Base-by-base conservation (phyloP, 92 coral and sea anemone species). In the Paragorgia papillata region DNA sequence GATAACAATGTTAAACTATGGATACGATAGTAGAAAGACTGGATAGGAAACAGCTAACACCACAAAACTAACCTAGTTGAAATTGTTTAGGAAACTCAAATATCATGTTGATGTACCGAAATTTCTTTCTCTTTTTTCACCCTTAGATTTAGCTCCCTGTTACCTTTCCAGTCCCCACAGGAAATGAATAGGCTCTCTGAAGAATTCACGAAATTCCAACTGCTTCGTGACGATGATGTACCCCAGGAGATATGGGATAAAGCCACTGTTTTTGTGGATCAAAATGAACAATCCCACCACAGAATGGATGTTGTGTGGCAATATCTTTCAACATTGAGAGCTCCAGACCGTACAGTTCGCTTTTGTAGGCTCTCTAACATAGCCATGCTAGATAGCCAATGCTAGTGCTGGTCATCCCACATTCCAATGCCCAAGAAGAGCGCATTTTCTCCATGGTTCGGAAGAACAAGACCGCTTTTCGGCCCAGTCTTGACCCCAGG, bases 271-370 rank as follows among this genome's bases (percentile, higher is more conserved):
- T 9, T 5, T 8, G 73, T 66, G 3, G 54, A 39, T 9, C 69
- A 83, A 57, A 80, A 75, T 69, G 87, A 83, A 55, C 69, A 76
- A 60, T 76, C 82, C 32, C 70, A 49, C 76, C 61, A 84, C 77
- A 80, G 82, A 66, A 80, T 74, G 85, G 85, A 74, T 75, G 63
- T 85, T 53, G 48, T 85, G 64, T 85, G 89, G 85, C 85, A 85
- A 68, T 80, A 73, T 30, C 35, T 76, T 49, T 24, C 54, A 50
- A 46, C 56, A 29, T 37, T 75, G 64, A 83, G 66, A 66, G 57
- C 76, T 55, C 79, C 75, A 77, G 75, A 79, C 62, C 68, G 73
- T 44, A 70, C 79, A 20, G 15, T 60, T 73, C 76, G 85, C 61
- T 79, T 79, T 74, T 46, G 56, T 49, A 56, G 77, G 56, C 75